These are phyloP conservation scores for Tiphia femorata DNA, from an alignment of 2,888 invertebrate genomes.

Conservation along the genomic window DNA sequence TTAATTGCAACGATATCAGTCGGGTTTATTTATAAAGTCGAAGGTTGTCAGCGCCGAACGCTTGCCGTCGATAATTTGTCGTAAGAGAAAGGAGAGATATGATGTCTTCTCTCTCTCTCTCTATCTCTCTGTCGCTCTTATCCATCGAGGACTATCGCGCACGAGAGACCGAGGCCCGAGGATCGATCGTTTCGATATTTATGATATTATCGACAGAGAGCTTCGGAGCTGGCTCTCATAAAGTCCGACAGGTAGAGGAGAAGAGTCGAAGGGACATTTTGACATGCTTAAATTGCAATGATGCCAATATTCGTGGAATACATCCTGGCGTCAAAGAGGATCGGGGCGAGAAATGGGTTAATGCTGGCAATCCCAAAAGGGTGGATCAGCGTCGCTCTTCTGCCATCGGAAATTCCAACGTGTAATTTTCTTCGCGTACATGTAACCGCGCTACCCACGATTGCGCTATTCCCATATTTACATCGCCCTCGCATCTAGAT, in stretches of 20 bases:
- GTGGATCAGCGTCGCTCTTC: no score
- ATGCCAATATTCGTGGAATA: background rate
- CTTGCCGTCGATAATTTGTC: background rate
- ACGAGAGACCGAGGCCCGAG: no score
- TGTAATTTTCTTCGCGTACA: no score
- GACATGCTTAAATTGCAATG: background rate
- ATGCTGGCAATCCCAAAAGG: background rate
- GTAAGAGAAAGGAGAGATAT: background rate
- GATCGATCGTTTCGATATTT: background rate
- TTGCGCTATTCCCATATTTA: no score
- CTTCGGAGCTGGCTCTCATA: background rate
- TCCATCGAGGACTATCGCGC: background rate
- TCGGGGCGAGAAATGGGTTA: background rate
- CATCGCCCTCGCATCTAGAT: no score
- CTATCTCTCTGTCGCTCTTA: no score
- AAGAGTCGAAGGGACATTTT: slow-evolving; percentile 1
- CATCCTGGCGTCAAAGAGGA: background rate
- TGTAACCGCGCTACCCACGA: no score
- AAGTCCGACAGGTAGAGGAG: background rate
- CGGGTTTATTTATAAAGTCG: background rate
- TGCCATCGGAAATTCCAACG: no score
- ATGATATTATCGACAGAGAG: slow-evolving; percentile 1
- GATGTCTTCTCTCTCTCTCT: no score
- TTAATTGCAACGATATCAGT: background rate
- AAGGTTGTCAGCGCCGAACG: background rate